Base-by-base conservation (phyloP, 2,888 invertebrate species). In the Abrostola tripartita region DNA sequence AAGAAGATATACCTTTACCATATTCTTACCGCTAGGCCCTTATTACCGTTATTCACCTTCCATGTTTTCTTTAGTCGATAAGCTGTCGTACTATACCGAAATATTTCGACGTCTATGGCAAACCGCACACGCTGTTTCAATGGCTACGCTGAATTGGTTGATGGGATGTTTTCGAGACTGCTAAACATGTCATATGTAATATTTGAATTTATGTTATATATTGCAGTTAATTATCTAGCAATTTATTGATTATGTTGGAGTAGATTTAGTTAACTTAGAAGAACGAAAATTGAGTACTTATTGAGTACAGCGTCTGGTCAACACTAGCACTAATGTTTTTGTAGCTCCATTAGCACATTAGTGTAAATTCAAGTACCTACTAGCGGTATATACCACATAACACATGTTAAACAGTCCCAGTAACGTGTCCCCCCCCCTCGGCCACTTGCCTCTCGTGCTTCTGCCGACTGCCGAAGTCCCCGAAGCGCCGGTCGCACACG, bases 391-490 rank as follows among this genome's bases (percentile, higher is more conserved):
- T 24, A 24, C 24, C 24, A 24, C 24, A 24, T 24, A 24, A 24
- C 24, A 24, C 24, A 4, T 24, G 24, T 24, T 24, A 42, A 57
- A 35, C 14, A 55, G 38, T 44, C 37, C n/a, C 37, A 60, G 42
- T 9, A 24, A 24, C 41, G 6, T 14, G 5, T 12, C 10, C 11
- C 24, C 10, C n/a, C 6, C 8, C 14, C 12, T 11, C 37, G 35
- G 24, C 24, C 12, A 88, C 89, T 88, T 81, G 88, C 94, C 94
- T 92, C 79, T 94, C 94, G 67, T 94, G 94, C 65, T 94, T 94
- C 86, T 94, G 94, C 41, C 94, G 82, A 65, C 91, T 91, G 75
- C 94, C 94, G 77, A 92, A 93, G 88, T 94, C 94, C 0, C 93
- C 92, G 78, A 94, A 94, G 44, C 92, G 89, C 0, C 94, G 81